A percentile compares a stretch with the other conserved stretches of the same genome.
These are phyloP conservation scores for Merodon equestris DNA, from an alignment of 2,888 invertebrate genomes.

Conservation along the genomic window DNA sequence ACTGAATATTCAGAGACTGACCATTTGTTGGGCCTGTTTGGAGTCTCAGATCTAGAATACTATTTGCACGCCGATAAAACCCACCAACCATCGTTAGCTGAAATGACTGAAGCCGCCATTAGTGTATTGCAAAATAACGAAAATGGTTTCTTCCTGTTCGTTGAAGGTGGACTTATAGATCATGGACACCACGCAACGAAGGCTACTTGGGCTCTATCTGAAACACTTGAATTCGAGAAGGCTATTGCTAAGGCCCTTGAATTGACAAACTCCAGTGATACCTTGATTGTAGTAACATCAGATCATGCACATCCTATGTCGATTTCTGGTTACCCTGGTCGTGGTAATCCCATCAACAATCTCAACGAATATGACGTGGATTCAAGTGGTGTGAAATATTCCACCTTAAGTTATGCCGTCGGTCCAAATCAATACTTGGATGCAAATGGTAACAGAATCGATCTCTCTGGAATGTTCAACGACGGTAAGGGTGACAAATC, in stretches of 20 bases:
- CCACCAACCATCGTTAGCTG: conserved; percentile 82
- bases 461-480: conserved; percentile 64
- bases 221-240: conserved; percentile 86
- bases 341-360: conserved; percentile 81
- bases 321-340: conserved; percentile 85
- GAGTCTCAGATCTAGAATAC: conserved; percentile 80
- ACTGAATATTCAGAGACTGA: conserved; percentile 79
- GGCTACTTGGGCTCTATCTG: conserved; percentile 85
- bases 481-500: conserved; percentile 16
- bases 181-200: conserved; percentile 86
- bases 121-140: conserved; percentile 80
- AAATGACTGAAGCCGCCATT: conserved; percentile 84
- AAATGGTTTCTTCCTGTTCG: conserved; percentile 82
- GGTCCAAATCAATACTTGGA: conserved; percentile 80
- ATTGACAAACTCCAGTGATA: conserved; percentile 84
- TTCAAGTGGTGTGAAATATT: conserved; percentile 79
- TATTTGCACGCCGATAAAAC: conserved; percentile 78
- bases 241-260: conserved; percentile 83
- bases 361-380: conserved; percentile 73
- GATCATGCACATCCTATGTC: conserved; percentile 89
- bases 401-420: conserved; percentile 86
- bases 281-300: conserved; percentile 87
- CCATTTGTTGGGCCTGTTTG: conserved; percentile 81
- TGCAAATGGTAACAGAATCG: conserved; percentile 70
- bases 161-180: conserved; percentile 86